Conservation (phyloP, 2,888 invertebrate genomes). For the Fissipunctia ypsillon region DNA sequence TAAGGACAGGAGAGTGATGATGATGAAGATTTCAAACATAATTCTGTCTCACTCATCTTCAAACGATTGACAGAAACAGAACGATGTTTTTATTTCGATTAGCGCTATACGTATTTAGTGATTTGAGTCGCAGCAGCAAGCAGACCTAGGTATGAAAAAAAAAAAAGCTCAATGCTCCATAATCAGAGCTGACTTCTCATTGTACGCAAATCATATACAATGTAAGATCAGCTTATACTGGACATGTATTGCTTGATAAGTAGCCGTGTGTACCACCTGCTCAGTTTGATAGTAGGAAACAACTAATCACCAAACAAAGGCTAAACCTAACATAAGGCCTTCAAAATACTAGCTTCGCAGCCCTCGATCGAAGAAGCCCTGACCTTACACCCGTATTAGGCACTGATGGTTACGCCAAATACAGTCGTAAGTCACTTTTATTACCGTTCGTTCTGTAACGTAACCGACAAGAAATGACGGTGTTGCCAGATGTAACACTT, state of each 20-base stretch:
- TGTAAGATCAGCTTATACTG: no score
- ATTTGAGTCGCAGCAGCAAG: not conserved
- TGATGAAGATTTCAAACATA: not conserved
- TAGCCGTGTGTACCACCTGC: no score
- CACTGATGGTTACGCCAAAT: conserved; percentile 72
- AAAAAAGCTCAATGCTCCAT: not conserved
- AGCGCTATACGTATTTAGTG: not conserved
- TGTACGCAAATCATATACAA: no score
- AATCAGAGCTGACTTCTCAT: no score
- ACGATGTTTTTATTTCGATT: not conserved
- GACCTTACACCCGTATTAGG: conserved; percentile 69
- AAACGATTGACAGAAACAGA: not conserved
- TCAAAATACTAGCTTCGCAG: conserved; percentile 9
- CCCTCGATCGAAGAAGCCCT: conserved; percentile 59
- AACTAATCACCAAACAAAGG: conserved; percentile 8
- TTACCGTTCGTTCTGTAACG: conserved; percentile 41
- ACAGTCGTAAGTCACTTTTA: conserved; percentile 67
- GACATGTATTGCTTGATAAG: no score
- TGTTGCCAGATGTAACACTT: conserved; percentile 30
- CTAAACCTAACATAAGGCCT: not conserved
- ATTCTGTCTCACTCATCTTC: not conserved
- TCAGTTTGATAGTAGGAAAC: conserved; percentile 7
- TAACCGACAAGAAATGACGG: conserved; percentile 20
- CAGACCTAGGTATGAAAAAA: not conserved
- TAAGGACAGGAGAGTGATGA: no score